Evolutionary conservation across 2,888 invertebrate genomes (phyloP), one percentile per base, ranked within the genome.

Genomic region (Cloeon dipterum): DNA sequence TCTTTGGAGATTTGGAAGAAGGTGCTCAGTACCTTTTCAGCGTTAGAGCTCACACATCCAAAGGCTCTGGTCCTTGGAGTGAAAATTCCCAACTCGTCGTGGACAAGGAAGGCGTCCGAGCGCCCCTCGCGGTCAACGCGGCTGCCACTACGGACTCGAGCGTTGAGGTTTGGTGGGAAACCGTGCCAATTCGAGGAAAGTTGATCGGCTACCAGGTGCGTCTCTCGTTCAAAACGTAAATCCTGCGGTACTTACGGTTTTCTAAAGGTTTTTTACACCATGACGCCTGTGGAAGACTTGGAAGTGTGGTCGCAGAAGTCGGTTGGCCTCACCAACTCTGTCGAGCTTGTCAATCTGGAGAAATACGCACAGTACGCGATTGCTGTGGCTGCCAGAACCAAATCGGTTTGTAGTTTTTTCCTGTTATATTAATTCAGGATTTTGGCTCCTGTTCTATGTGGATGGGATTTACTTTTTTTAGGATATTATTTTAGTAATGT

Each of bases 21-120:
- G 58, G 59, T 47, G 59, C 58, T 17, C 59, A 61, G 42, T 65
- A 65, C 46, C 51, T 54, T 38, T 62, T 64, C 47, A 53, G 58
- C 48, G 58, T 64, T 26, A 52, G 58, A 42, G 61, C 63, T 4
- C 60, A 56, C 46, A 65, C 65, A 17, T 53, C 51, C 36, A 53
- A 53, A 42, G 65, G 65, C 13, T 48, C 58, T 18, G 65, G 65
- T 1, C 63, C 63, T 1, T 61, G 57, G 53, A 59, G 59, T 44
- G 55, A 55, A 38, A 48, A 50, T 19, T 48, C 57, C 25, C 52
- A 52, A 11, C 45, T 58, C 18, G 47, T 48, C 26, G 56, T 57
- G 3, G 54, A 55, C 7, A 46, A 48, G 34, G 50, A 58, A 52
- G 58, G 59, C 46, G 57, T 61, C 3, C 57, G 62, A 20, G 54